Evolutionary conservation across 2,113 vertebrate species (phyloP), one percentile per base, ranked within the genome.

Genomic region (Hippocampus barbouri): DNA sequence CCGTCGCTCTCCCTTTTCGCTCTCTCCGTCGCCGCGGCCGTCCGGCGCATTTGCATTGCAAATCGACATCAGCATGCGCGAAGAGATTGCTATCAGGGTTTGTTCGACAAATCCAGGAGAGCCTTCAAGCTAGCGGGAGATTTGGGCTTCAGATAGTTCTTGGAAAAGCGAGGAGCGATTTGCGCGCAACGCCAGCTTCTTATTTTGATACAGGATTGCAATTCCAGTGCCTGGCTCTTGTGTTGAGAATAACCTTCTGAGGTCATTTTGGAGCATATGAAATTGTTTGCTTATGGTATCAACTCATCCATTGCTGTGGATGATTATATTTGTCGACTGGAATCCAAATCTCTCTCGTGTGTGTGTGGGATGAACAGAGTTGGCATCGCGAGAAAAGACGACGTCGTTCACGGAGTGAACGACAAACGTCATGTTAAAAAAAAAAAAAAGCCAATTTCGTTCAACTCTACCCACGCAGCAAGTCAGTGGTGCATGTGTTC

Each of bases 31-130:
- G 74, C 70, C 1, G 66, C 23, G 73, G 70, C 73, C 77, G 67
- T 88, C 82, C 68, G n/a, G 57, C 38, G 77, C 56, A 87, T 93
- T 92, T 92, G 86, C 88, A 91, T 86, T 91, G 87, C 89, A 91
- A 91, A 93, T 88, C 65, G 59, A 76, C 72, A 60, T 74, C 75
- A 47, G 66, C 61, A 72, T 65, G 72, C 68, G 59, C 6, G 40
- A 70, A 72, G 41, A 85, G 86, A 91, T 89, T 16, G 62, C 75
- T 72, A 78, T 88, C 88, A 74, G 64, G 41, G 73, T 73, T 72
- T 82, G 79, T 90, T 91, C 87, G 84, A 83, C 89, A 90, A 88
- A 89, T 89, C 76, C 76, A 73, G 66, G 69, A 74, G 76, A 73
- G 78, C 73, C 79, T 78, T 68, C 9, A 21, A 76, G 80, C 66